Evolutionary conservation across 1,140 invertebrate species (phyloP), one percentile per base, ranked within the genome.

Genomic region (Drosophila santomea): DNA sequence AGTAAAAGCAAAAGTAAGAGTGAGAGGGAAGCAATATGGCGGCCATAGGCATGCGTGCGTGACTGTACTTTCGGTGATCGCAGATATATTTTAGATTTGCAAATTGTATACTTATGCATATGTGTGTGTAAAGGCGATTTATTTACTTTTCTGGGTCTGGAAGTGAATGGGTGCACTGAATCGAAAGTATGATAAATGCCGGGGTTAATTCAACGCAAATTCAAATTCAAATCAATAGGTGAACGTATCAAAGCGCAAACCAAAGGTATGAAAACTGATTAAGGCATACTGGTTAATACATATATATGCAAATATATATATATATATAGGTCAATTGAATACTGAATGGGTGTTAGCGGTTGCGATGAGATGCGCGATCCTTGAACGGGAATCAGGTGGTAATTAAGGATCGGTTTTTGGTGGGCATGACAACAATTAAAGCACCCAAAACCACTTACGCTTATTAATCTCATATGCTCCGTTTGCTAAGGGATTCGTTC

Each of bases 381-480:
- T 79, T 48, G 57, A 52, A 83, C 45, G 41, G 57, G 73, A 47
- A 47, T 78, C 72, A 41, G 45, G 55, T 56, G 38, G 38, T 39
- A 25, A 25, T 47, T 60, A 32, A 38, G 47, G 59, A 66, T 48
- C 32, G 52, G 52, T 63, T 62, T 54, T 58, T 67, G 44, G 74
- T 71, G 72, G 76, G 76, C 76, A 84, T 71, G 64, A 82, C 78
- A 85, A 86, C 85, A 86, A 91, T 88, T 90, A 91, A 92, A 92
- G 91, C 91, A 91, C 90, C 91, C 91, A 90, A 92, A 91, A 92
- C 85, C 91, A 92, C 91, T 92, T 92, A 92, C 91, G 45, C 86
- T 78, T 90, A 88, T 72, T 78, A 88, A 67, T 61, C 78, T 91
- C 88, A 92, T 92, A 92, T 83, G 74, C 63, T 92, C 91, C 91